phyloP scores from a whole-genome alignment of 2,113 vertebrate species.

The Elephantulus edwardii region DNA sequence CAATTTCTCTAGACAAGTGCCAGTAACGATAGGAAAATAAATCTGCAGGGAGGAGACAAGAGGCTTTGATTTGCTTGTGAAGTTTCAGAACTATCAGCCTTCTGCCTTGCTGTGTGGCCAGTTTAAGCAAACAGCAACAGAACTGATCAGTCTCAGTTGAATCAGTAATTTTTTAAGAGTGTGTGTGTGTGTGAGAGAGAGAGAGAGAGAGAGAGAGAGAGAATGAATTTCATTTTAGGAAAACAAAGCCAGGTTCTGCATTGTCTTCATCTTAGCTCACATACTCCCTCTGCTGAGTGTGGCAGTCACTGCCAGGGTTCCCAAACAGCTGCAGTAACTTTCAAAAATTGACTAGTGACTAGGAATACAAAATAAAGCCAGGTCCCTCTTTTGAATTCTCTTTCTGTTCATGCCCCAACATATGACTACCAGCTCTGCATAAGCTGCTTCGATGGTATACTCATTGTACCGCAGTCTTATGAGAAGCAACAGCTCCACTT shows the following conservation, averaged over 20 bases:
- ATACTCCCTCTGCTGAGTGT: conserved; percentile 60
- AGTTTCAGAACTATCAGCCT: neutral
- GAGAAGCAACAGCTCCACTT: neutral
- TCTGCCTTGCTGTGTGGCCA: neutral
- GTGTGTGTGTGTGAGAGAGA: too few relatives aligned
- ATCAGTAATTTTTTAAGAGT: conserved; percentile 55
- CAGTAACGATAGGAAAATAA: neutral
- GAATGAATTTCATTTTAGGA: conserved; percentile 69
- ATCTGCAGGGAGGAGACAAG: neutral
- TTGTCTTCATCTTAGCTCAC: conserved; percentile 61
- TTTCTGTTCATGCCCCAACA: neutral
- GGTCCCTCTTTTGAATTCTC: neutral
- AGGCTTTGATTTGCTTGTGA: neutral
- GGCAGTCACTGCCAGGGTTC: conserved; percentile 40
- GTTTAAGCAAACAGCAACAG: conserved; percentile 36
- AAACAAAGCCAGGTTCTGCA: conserved; percentile 63
- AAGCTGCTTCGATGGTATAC: neutral
- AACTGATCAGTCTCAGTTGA: conserved; percentile 41
- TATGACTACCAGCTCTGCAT: neutral
- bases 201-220: too few relatives aligned
- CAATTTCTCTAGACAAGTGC: conserved; percentile 16
- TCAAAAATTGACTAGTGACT: conserved; percentile 14
- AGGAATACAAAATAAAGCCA: conserved; percentile 25
- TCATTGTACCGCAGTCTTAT: neutral
- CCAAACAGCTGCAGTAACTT: conserved; percentile 5